phyloP scores from a whole-genome alignment of 2,113 vertebrate species.

The Aramus guarauna region DNA sequence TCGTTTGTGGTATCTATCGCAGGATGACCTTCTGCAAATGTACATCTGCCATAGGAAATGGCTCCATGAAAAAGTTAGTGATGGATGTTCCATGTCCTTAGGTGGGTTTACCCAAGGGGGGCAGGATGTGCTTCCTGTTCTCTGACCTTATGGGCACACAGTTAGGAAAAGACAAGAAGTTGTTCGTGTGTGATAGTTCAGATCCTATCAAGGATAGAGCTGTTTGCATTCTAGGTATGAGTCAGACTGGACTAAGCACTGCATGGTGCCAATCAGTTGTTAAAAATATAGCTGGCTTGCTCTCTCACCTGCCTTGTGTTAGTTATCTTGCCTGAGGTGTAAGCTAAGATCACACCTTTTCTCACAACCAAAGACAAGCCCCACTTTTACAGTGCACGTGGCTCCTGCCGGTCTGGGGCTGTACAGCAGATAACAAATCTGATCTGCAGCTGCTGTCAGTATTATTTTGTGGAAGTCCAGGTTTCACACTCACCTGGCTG shows the following conservation, averaged over 20 bases:
- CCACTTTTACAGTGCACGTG: rapidly evolving
- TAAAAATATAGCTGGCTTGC: background rate
- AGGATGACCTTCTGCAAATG: background rate
- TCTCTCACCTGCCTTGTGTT: background rate
- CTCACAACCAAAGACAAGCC: background rate
- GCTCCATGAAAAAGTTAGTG: background rate
- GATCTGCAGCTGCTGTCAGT: background rate
- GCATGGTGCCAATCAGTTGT: background rate
- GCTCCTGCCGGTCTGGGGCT: background rate
- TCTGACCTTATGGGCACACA: background rate
- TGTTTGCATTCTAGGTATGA: background rate
- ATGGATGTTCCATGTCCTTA: background rate
- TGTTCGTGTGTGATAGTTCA: background rate
- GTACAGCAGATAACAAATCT: background rate
- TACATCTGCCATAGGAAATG: background rate
- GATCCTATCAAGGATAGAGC: background rate
- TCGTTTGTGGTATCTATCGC: background rate
- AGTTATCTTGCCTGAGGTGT: background rate
- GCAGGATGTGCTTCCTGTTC: background rate
- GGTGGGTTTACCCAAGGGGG: background rate
- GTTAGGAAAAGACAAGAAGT: background rate
- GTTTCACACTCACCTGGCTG: background rate
- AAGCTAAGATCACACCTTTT: background rate
- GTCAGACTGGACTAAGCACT: background rate
- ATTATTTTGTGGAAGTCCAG: background rate